A percentile compares a stretch with the other conserved stretches of the same genome.
phyloP scores from a whole-genome alignment of 2,888 invertebrate genomes.

The Peribatodes rhomboidaria region DNA sequence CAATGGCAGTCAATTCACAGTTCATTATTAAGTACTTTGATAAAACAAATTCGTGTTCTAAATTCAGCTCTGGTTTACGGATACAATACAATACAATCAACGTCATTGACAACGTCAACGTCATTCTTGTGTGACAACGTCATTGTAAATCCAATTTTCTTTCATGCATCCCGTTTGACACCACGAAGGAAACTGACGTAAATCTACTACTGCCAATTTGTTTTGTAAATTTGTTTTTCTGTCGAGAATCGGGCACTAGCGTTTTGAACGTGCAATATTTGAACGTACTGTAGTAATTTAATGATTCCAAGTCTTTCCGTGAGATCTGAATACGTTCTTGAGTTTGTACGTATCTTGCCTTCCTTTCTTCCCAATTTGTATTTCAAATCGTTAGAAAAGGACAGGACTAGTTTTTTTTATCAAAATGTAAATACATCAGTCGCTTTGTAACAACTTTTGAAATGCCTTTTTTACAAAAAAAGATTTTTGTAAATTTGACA shows the following conservation, averaged over 20 bases:
- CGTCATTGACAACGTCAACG: no score
- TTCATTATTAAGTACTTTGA: no score
- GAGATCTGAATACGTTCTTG: conserved; percentile 61
- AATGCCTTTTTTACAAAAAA: conserved; percentile 31
- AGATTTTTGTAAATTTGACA: conserved; percentile 27
- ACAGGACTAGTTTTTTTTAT: conserved; percentile 40
- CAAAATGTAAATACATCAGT: conserved; percentile 50
- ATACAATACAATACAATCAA: no score
- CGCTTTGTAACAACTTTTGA: conserved; percentile 41
- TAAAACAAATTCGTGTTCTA: no score
- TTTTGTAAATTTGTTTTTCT: conserved; percentile 26
- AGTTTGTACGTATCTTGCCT: conserved; percentile 39
- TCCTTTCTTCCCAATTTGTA: conserved; percentile 52
- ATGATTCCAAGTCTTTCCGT: conserved; percentile 45
- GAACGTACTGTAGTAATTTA: conserved; percentile 49
- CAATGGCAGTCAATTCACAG: no score
- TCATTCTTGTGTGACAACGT: no score
- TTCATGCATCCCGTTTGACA: not conserved
- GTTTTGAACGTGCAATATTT: conserved; percentile 65
- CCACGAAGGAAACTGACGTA: conserved; percentile 19
- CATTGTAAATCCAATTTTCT: not conserved
- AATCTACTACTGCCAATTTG: conserved; percentile 38
- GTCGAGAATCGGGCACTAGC: conserved; percentile 50
- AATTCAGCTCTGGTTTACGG: no score
- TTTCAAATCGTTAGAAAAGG: conserved; percentile 52